Evolutionary conservation across 2,888 invertebrate species (phyloP), one percentile per base, ranked within the genome.

Genomic region (Eurytoma adleriae): DNA sequence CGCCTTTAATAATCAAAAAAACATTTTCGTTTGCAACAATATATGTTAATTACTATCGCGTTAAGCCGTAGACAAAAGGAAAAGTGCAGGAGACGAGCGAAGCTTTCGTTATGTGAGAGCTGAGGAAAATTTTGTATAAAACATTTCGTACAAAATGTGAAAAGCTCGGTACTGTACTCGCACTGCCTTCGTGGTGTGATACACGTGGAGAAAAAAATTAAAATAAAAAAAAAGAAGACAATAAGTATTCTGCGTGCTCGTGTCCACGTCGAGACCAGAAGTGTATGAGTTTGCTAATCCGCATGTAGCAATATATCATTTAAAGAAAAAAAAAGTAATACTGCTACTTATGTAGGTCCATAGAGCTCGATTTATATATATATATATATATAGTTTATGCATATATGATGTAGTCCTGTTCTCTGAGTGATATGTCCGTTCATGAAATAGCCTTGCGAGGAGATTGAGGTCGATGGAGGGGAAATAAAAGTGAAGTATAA

Each of bases 361-460:
- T 80, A 80, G 82, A 73, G 78, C 73, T 82, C 75, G 69, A 80
- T 76, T 40, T 40, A 40, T 40, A 40, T 40, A 40, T 76, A 77
- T 67, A 81, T 73, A 75, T 67, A 75, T 56, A 79, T 82, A 82
- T 84, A 84, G 80, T 80, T 83, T 83, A 80, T 67, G 54, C 72
- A 81, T 69, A 82, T 50, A 84, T 69, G 50, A 79, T 77, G 82
- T 83, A 85, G 84, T 86, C 85, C 85, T 84, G 86, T 86, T 86
- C 83, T 85, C 82, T 82, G 83, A 88, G 88, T 89, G 89, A 89
- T 89, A 89, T 85, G 79, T 7, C 40, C 40, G 40, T 86, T 77
- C 71, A 79, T 86, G 85, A 62, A 83, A 82, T 86, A 86, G 83
- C 82, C 68, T 82, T 83, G 85, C 82, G 82, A 82, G 72, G 81